These are phyloP conservation scores for Cheilosia impressa DNA, from an alignment of 2,888 invertebrate genomes.

Conservation along the genomic window DNA sequence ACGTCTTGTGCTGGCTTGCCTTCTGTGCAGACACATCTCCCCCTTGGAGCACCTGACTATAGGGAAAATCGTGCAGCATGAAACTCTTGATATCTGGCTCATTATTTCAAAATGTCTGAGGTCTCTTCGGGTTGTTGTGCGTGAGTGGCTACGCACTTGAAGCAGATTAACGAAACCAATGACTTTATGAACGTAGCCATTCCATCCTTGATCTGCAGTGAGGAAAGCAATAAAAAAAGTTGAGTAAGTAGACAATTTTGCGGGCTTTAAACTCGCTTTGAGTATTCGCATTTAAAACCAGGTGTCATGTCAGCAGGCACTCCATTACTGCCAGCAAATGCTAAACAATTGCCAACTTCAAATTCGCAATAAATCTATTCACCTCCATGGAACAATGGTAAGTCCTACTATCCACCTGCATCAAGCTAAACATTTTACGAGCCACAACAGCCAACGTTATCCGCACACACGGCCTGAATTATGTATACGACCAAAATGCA, in stretches of 20 bases:
- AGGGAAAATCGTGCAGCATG: no score
- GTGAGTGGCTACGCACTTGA: no score
- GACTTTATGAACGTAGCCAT: neutral
- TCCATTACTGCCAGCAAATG: constrained; percentile 30
- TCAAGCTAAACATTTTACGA: constrained; percentile 40
- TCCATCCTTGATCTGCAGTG: neutral
- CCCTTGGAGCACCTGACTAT: no score
- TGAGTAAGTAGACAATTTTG: no score
- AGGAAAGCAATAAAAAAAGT: neutral
- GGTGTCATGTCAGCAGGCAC: constrained; percentile 36
- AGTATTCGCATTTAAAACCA: no score
- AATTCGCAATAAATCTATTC: constrained; percentile 31
- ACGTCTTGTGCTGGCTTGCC: constrained; percentile 20
- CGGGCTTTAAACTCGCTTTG: no score
- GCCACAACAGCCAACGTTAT: constrained; percentile 19
- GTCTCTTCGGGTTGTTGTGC: no score
- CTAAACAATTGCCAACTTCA: constrained; percentile 20
- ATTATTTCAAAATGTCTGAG: no score
- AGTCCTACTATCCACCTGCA: constrained; percentile 39
- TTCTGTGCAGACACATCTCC: neutral
- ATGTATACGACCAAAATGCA: constrained; percentile 37
- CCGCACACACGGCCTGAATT: neutral
- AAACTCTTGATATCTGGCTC: no score
- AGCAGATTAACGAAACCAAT: no score
- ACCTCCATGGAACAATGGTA: constrained; percentile 29